These are phyloP conservation scores for Galerucella pusilla DNA, from an alignment of 2,888 invertebrate genomes.

Conservation along the genomic window DNA sequence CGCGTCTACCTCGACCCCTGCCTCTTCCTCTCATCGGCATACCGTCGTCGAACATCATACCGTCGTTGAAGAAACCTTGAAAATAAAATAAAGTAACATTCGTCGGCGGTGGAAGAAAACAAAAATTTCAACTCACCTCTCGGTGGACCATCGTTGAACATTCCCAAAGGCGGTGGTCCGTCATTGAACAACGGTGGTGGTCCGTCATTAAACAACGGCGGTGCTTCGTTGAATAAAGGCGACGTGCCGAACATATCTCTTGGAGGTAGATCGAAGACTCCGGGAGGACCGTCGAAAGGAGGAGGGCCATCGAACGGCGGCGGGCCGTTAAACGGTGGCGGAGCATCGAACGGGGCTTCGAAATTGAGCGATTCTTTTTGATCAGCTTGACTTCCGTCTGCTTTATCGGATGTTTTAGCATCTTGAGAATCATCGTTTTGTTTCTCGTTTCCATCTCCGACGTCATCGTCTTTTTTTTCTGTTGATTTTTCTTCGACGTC, in stretches of 20 bases:
- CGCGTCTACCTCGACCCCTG: conserved; percentile 34
- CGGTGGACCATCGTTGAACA: conserved; percentile 16
- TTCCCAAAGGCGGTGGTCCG: conserved; percentile 27
- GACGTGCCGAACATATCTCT: conserved; percentile 36
- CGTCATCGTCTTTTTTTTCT: not conserved
- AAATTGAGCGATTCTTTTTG: not conserved
- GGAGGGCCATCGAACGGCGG: conserved; percentile 23
- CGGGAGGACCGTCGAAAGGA: conserved; percentile 38
- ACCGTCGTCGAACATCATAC: conserved; percentile 30
- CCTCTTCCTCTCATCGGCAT: conserved; percentile 37
- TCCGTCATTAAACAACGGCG: conserved; percentile 17
- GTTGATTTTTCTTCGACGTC: not conserved
- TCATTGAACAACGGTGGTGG: conserved; percentile 19
- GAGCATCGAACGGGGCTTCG: conserved; percentile 26
- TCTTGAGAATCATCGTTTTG: not conserved
- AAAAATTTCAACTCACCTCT: conserved; percentile 8
- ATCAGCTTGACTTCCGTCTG: not conserved
- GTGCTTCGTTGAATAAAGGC: conserved; percentile 26
- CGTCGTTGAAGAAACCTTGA: conserved; percentile 25
- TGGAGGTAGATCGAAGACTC: conserved; percentile 36
- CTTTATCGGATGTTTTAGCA: not conserved
- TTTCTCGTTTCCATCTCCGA: not conserved
- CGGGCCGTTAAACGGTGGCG: conserved; percentile 7
- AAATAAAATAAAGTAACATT: not conserved
- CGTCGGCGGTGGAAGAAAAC: not conserved